phyloP scores from a whole-genome alignment of 1,140 invertebrate genomes.

The Dendrolimus kikuchii region DNA sequence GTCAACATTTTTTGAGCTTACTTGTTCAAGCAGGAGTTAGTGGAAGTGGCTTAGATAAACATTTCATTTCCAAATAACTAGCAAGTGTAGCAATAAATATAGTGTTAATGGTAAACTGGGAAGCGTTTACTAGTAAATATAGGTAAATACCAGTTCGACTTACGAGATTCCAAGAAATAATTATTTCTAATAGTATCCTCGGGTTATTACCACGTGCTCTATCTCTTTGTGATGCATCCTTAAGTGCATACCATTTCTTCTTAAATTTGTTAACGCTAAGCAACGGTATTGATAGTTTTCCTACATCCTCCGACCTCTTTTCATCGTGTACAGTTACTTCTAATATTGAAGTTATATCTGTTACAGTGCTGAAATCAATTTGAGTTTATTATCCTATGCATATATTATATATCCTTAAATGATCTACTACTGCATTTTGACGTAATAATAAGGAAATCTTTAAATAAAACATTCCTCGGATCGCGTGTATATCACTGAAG shows the following conservation, averaged over 20 bases:
- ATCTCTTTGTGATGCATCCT: conserved; percentile 91
- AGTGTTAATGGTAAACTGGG: background rate
- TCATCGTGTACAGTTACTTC: conserved; percentile 97
- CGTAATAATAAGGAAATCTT: too few species aligned
- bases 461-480: too few species aligned
- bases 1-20: too few species aligned
- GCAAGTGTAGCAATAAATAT: too few species aligned
- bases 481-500: too few species aligned
- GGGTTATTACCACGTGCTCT: conserved; percentile 86
- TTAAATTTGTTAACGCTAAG: conserved; percentile 88
- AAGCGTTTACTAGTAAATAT: background rate
- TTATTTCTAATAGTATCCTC: conserved; percentile 85
- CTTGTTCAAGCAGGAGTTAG: too few species aligned
- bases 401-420: too few species aligned
- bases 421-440: too few species aligned
- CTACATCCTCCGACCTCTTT: conserved; percentile 96
- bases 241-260: conserved; percentile 95
- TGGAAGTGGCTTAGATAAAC: too few species aligned
- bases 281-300: conserved; percentile 92
- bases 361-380: conserved; percentile 82
- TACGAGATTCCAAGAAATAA: conserved; percentile 89
- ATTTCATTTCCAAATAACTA: too few species aligned
- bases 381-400: background rate
- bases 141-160: conserved; percentile 19
- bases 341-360: conserved; percentile 95